Evolutionary conservation across 2,113 vertebrate genomes (phyloP).

Genomic region (Myrmecophaga tridactyla): DNA sequence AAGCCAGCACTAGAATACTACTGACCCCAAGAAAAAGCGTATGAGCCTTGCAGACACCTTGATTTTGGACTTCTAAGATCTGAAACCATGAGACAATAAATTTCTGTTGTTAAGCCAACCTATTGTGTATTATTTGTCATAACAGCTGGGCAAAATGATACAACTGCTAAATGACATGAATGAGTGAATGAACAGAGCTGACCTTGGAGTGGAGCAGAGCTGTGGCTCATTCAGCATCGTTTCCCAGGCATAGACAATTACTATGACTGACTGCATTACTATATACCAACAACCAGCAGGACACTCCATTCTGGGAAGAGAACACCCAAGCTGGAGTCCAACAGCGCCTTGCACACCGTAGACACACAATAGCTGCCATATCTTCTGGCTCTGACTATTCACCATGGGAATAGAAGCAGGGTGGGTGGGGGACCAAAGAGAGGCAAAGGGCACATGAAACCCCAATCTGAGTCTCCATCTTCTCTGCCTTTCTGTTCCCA

Average conservation of each 20-base stretch:
- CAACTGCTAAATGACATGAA: too few species aligned
- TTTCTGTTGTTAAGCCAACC: too few species aligned
- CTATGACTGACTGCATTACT: neutral
- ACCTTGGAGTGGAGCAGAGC: too few species aligned
- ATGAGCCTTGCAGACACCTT: too few species aligned
- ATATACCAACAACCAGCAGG: neutral
- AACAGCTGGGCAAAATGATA: too few species aligned
- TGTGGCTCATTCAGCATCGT: too few species aligned
- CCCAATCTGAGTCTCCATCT: neutral
- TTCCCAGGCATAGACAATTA: neutral
- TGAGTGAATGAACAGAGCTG: neutral
- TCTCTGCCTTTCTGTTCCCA: neutral
- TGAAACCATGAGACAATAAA: too few species aligned
- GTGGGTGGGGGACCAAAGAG: neutral
- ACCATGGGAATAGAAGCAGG: accelerated
- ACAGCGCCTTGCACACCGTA: neutral
- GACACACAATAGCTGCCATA: neutral
- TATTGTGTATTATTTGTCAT: too few species aligned
- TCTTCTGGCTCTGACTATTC: neutral
- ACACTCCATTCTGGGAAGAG: neutral
- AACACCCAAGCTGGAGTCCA: neutral
- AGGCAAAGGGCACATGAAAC: neutral
- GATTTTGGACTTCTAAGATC: too few species aligned
- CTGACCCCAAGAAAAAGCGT: too few species aligned
- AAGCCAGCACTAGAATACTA: too few species aligned